Base-by-base conservation (phyloP, 30 jellyfish, hydroid and myxozoan species). In the Phacellophora camtschatica region DNA sequence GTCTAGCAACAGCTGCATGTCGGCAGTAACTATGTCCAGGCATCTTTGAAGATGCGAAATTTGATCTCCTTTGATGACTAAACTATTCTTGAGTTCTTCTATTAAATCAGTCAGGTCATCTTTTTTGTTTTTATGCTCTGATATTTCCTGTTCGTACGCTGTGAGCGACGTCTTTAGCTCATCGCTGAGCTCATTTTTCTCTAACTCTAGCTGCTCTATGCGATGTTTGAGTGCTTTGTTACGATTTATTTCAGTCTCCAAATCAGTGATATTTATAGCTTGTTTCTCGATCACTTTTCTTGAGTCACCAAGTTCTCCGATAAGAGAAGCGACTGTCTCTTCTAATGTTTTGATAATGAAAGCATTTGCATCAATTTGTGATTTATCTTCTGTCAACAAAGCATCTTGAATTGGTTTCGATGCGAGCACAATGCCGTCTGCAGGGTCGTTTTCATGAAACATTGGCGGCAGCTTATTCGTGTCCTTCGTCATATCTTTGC, bases 1-100 rank as follows among this genome's bases (percentile, higher is more conserved):
- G 24, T 85, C 90, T 49, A 75, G 23, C 35, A 86, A 27, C 43
- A 34, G 56, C 71, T 86, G 96, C 82, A 76, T 73, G 39, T 86
- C 91, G 9, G 85, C 41, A 13, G 87, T 71, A 42, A 66, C 18
- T 48, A 61, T 43, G 32, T 86, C 91, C 4, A 75, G 48, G 20
- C 86, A 53, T 39, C 70, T 50, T 59, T 58, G 80, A 34, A 65
- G 66, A 42, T 83, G 82, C 10, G 30, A 54, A 2, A 68, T 70
- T 48, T 69, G 87, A 16, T 83, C 87, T 43, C 71, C 87, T 30
- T 42, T 55, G 2, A 69, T 83, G 30, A 31, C 70, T 34, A 83
- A 10, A 19, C 20, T 32, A 7, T 70, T 46, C 35, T 72, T 71
- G 53, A 69, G 19, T 24, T 83, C 79, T 6, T 83, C 66, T 16